Percentiles rank a stretch among this genome's conserved stretches.
Conservation (phyloP, 92 coral and sea anemone species). For the Zoanthus sociatus region DNA sequence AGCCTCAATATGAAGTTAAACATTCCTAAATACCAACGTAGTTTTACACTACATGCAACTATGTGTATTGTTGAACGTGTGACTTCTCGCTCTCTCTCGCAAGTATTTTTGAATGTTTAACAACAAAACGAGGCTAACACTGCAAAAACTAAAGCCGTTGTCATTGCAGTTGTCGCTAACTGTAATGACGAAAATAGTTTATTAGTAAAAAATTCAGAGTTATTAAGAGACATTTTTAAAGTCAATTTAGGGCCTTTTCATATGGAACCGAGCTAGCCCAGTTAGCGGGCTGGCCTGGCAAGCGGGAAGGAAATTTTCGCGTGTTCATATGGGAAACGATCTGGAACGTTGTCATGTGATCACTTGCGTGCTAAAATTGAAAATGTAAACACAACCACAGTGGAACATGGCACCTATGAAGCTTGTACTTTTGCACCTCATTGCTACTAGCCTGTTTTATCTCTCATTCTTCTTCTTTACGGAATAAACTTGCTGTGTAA, state of each 20-base stretch:
- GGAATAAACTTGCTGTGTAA: constrained; percentile 29
- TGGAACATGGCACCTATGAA: constrained; percentile 31
- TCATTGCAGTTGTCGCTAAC: too few species aligned
- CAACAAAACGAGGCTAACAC: too few species aligned
- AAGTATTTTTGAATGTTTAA: too few species aligned
- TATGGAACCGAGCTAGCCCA: constrained; percentile 20
- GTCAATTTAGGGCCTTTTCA: neutral
- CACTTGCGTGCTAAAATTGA: neutral
- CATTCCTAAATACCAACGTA: too few species aligned
- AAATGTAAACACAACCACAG: neutral
- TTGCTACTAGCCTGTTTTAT: neutral
- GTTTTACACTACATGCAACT: too few species aligned
- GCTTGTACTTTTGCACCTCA: neutral
- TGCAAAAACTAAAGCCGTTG: too few species aligned
- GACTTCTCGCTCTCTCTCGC: too few species aligned
- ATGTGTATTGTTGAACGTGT: too few species aligned
- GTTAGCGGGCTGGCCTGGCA: neutral
- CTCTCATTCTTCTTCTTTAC: constrained; percentile 27
- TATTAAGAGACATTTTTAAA: too few species aligned
- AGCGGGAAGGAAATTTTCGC: constrained; percentile 11
- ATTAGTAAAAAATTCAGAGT: too few species aligned
- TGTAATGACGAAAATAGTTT: too few species aligned
- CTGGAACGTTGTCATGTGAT: neutral
- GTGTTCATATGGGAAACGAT: neutral
- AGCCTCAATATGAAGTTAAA: too few species aligned